phyloP scores from a whole-genome alignment of 2,888 invertebrate genomes.

The Apamea monoglypha region DNA sequence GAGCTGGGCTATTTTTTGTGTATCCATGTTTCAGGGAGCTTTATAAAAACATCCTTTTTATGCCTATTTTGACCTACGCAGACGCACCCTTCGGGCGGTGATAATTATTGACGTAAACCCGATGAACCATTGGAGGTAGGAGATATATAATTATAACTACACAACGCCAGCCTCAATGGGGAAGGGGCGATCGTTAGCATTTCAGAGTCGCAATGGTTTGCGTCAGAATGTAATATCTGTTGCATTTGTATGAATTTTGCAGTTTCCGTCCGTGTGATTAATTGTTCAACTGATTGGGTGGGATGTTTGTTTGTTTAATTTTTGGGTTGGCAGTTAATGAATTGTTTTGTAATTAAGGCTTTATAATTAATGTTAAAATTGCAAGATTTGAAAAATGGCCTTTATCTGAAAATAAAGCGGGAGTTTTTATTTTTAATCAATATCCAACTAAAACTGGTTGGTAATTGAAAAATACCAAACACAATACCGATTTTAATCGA shows the following conservation, averaged over 20 bases:
- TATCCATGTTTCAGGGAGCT: conserved; percentile 31
- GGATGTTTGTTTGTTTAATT: conserved; percentile 10
- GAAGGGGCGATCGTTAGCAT: conserved; percentile 43
- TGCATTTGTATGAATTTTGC: conserved; percentile 38
- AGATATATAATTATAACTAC: conserved; percentile 52
- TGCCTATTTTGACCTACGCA: conserved; percentile 56
- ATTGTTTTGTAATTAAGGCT: not conserved
- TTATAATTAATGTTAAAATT: not conserved
- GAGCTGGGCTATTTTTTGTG: too few relatives aligned
- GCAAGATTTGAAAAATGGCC: not conserved
- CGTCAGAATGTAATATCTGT: conserved; percentile 24
- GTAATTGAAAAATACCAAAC: not conserved
- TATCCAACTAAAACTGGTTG: not conserved
- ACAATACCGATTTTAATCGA: not conserved
- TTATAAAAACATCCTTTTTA: conserved; percentile 48
- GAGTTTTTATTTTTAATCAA: not conserved
- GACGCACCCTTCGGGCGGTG: conserved; percentile 34
- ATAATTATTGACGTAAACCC: conserved; percentile 68
- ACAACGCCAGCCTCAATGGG: conserved; percentile 43
- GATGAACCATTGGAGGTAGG: conserved; percentile 67
- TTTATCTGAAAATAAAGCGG: not conserved
- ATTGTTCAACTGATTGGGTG: conserved; percentile 18
- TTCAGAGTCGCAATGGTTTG: conserved; percentile 22
- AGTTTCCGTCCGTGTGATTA: not conserved
- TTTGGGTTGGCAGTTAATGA: not conserved